Evolutionary conservation across 2,888 invertebrate species (phyloP), one percentile per base, ranked within the genome.

Genomic region (Quadriops clusia): DNA sequence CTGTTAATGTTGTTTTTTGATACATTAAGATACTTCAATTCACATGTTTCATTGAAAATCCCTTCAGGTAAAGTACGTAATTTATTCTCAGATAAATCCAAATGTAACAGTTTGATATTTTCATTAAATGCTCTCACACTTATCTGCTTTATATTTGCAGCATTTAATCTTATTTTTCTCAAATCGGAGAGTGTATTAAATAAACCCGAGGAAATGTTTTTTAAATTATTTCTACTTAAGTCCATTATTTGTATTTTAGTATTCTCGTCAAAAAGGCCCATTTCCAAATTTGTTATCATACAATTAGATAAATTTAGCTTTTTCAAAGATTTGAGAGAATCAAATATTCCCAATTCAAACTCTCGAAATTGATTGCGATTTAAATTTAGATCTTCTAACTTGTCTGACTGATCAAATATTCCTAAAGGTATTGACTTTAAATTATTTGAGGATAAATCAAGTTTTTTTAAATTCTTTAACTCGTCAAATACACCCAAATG

Each of bases 401-500:
- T 37, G n/a, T 30, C 18, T 2, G 36, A 23, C 12, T 34, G 25
- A 35, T 45, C 43, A 26, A 46, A 46, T 13, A 47, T 14, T 10
- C 42, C 40, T 14, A 39, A 13, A n/a, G 37, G 32, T 15, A 47
- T 26, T 15, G 30, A 27, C 6, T 32, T 21, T 3, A 46, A 29
- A 18, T 32, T 7, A 28, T 47, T 47, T 20, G 39, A 32, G 3
- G 40, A 38, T 12, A 47, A 24, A 31, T 45, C 38, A 21, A 48
- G 17, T 15, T 23, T 16, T 22, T 28, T 18, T 16, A 48, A 33
- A 12, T 39, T 32, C 3, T 26, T 23, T 17, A 39, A 31, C 22
- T 38, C 29, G 35, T 48, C 48, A 15, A 48, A 44, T 14, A 41
- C 21, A 7, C 45, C 46, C 5, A 41, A 16, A 23, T 32, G 17